These are phyloP conservation scores for Perca schrenkii DNA, from an alignment of 2,113 vertebrate species.

Conservation along the genomic window DNA sequence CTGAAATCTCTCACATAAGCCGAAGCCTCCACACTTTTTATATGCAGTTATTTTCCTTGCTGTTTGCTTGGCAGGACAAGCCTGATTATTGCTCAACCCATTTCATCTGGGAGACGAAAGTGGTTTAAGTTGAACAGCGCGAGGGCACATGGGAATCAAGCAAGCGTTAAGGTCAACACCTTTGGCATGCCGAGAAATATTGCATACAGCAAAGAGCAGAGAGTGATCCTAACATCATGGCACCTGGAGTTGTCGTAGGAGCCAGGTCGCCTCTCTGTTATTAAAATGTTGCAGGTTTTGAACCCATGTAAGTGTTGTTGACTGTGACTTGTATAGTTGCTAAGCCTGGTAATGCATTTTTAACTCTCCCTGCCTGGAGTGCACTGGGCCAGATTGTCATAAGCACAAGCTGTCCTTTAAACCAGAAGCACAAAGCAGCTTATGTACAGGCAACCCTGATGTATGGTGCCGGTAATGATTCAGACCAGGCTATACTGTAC, in stretches of 20 bases:
- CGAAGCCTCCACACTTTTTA: background rate
- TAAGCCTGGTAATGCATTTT: constrained; percentile 58
- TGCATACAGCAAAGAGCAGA: constrained; percentile 26
- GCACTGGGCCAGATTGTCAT: constrained; percentile 34
- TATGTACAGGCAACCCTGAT: constrained; percentile 33
- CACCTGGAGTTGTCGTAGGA: constrained; percentile 4
- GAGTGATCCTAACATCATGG: constrained; percentile 8
- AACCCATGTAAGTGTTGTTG: constrained; percentile 6
- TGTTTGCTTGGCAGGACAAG: constrained; percentile 16
- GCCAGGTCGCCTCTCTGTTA: constrained; percentile 1
- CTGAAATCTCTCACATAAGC: constrained; percentile 13
- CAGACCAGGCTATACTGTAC: constrained; percentile 6
- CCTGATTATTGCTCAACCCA: constrained; percentile 27
- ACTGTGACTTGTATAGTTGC: constrained; percentile 38
- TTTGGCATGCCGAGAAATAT: constrained; percentile 26
- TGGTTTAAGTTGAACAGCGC: constrained; percentile 19
- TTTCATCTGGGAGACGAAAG: constrained; percentile 30
- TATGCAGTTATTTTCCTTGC: constrained; percentile 11
- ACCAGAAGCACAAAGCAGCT: constrained; percentile 35
- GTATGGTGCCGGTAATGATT: constrained; percentile 31
- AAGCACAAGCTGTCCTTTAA: constrained; percentile 50
- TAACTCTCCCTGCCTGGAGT: constrained; percentile 41
- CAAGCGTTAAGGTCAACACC: constrained; percentile 27
- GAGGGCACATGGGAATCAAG: constrained; percentile 22
- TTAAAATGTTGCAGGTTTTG: constrained; percentile 8